Base-by-base conservation (phyloP, 2,113 vertebrate species). In the Coregonus clupeaformis region DNA sequence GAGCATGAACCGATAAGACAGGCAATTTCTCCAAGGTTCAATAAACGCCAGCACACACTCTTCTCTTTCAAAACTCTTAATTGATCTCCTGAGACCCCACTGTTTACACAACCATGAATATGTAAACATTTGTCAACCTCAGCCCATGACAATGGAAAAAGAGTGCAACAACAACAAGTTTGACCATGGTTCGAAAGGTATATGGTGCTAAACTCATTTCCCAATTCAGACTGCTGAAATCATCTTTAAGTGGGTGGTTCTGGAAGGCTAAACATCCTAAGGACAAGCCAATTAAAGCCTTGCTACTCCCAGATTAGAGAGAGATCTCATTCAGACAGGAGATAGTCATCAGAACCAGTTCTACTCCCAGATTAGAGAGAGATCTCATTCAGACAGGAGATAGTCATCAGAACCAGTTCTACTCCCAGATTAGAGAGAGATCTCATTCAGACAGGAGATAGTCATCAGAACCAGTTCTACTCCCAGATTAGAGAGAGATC, bases 31-130 rank as follows among this genome's bases (percentile, higher is more conserved):
- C 84, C 70, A 72, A 75, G 74, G 78, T 77, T 80, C 76, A 79
- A 79, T 81, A 84, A 78, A 77, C 71, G 78, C 74, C 66, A 80
- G 81, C 83, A 75, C 74, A 69, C 49, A 11, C 68, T 80, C 84
- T 80, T 84, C 86, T 85, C 79, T 81, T 84, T 87, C 85, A 85
- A 85, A 91, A 91, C 83, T 90, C 89, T 89, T 91, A 92, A 93
- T 91, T 93, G 90, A 92, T 91, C 91, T 91, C 90, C 55, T 3
- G 88, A 87, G 91, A 91, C 75, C 24, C 73, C 32, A 71, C 78
- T 86, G 82, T 88, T 91, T 86, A 88, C 90, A 86, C 85, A 83
- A 88, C 90, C 84, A 86, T 82, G 86, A 86, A 89, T 77, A 81
- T 84, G 75, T 82, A 86, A 76, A 88, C 75, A 79, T 68, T 80